Base-by-base conservation (phyloP, 2,888 invertebrate species). In the Napeogenes sylphis region DNA sequence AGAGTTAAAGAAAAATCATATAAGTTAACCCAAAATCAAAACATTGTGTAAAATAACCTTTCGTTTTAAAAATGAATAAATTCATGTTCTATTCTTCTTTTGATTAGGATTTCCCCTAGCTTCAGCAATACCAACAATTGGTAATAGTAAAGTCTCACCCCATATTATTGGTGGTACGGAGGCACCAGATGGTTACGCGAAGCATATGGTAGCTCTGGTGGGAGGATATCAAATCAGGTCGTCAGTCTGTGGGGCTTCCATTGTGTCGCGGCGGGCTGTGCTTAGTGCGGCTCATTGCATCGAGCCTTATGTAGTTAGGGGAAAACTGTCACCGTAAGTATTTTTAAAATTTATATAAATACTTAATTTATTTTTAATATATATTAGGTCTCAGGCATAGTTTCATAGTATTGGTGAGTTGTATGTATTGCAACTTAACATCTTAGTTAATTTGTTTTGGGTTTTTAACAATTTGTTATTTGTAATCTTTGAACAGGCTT, bases 211-310 rank as follows among this genome's bases (percentile, higher is more conserved):
- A 13, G 83, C 79, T 0, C 56, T 84, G 61, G 69, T 78, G 58
- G 74, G n/a, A 13, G 84, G 84, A 0, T 3, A 67, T 0, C 0
- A 77, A 0, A 10, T 83, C 63, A 71, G 79, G 4, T 78, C 71
- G 47, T 78, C 80, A 62, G 3, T 78, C 4, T 85, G 85, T 62
- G 85, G 85, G 0, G 84, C 79, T 0, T 84, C 85, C 4, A 56
- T 85, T 4, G 64, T 85, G 61, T 47, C 70, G 3, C 58, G 30
- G 0, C 68, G 80, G 3, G 75, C 73, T 21, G 76, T 84, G 4
- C 72, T 85, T 4, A 84, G 83, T 0, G 85, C 85, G 1, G 84
- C 85, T 2, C 85, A 85, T 58, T 86, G 85, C 65, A 79, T 85
- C 63, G 79, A 53, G 0, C 55, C 74, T 68, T 4, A 59, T 56